phyloP scores from a whole-genome alignment of 1,140 invertebrate species.

The Adelges cooleyi region DNA sequence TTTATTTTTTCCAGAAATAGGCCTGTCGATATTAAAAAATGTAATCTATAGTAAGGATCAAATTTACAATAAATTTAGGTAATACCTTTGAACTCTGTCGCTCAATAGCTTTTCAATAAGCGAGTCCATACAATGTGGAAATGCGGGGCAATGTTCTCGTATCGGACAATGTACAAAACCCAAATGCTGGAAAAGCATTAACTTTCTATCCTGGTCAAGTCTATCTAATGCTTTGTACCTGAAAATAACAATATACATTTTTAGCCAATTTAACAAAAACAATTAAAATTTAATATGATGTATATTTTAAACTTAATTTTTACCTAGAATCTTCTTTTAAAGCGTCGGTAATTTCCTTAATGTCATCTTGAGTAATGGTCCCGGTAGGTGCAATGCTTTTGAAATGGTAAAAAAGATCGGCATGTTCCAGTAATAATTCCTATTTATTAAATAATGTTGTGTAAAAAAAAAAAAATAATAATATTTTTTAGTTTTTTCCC shows the following conservation, averaged over 20 bases:
- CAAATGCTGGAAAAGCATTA: constrained; percentile 88
- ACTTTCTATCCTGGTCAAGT: constrained; percentile 83
- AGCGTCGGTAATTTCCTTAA: constrained; percentile 84
- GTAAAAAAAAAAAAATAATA: neutral
- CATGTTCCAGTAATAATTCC: constrained; percentile 86
- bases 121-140: constrained; percentile 78
- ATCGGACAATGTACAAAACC: constrained; percentile 94
- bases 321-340: constrained; percentile 82
- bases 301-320: constrained; percentile 13
- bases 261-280: constrained; percentile 8
- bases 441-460: constrained; percentile 43
- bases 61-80: neutral
- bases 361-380: constrained; percentile 86
- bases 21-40: too few species aligned
- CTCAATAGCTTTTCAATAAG: constrained; percentile 65
- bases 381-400: constrained; percentile 78
- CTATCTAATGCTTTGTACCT: constrained; percentile 86
- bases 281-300: constrained; percentile 7
- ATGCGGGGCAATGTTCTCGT: constrained; percentile 83
- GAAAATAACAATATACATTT: constrained; percentile 12
- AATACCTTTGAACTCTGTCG: constrained; percentile 53
- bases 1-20: constrained; percentile 55
- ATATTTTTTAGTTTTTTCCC: neutral
- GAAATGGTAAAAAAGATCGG: constrained; percentile 87
- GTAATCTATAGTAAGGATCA: neutral